Evolutionary conservation across 2,888 invertebrate genomes (phyloP).

Genomic region (Chalcosyrphus nemorum): DNA sequence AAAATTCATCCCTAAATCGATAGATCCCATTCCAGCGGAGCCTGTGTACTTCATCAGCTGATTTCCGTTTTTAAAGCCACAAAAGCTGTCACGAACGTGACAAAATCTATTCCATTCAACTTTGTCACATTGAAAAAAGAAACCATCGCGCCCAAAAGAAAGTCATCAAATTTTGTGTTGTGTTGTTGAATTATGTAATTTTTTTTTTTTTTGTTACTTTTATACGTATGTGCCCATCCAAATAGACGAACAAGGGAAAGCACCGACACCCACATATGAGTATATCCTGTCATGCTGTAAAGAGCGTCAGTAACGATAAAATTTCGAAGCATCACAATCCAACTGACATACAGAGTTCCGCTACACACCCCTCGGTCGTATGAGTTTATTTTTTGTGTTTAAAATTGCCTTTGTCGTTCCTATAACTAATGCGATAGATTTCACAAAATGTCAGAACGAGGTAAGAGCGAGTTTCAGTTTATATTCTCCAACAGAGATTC

Average conservation of each 20-base stretch:
- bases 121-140: slow-evolving; percentile 62
- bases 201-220: background rate
- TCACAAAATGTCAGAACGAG: slow-evolving; percentile 54
- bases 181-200: slow-evolving; percentile 67
- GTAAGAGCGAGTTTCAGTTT: no score
- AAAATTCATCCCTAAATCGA: slow-evolving; percentile 24
- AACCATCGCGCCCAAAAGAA: slow-evolving; percentile 47
- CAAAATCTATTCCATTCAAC: slow-evolving; percentile 67
- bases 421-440: slow-evolving; percentile 66
- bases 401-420: slow-evolving; percentile 65
- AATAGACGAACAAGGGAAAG: background rate
- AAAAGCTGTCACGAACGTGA: slow-evolving; percentile 69
- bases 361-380: no score
- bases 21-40: background rate
- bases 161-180: slow-evolving; percentile 63
- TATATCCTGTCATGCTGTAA: slow-evolving; percentile 49
- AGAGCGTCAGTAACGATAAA: slow-evolving; percentile 66
- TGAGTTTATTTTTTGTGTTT: background rate
- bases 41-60: slow-evolving; percentile 1
- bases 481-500: slow-evolving; percentile 67
- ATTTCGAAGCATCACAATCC: slow-evolving; percentile 49
- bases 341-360: slow-evolving; percentile 15
- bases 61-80: slow-evolving; percentile 47
- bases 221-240: background rate
- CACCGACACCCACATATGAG: background rate